Evolutionary conservation across 2,888 invertebrate species (phyloP).

Genomic region (Poecilobothrus nobilitatus): DNA sequence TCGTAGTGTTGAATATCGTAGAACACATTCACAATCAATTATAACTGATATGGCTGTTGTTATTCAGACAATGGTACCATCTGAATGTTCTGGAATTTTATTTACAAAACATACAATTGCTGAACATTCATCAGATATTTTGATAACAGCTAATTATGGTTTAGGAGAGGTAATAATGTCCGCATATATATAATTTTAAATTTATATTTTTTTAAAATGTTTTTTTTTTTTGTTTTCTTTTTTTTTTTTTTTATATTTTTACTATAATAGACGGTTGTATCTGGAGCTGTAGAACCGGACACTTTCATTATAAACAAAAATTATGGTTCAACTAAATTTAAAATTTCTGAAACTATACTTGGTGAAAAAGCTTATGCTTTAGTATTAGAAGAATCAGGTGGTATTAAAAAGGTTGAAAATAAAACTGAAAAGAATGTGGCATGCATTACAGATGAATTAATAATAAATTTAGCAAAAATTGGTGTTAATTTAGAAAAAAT

Average conservation of each 20-base stretch:
- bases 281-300: constrained; percentile 69
- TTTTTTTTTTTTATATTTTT: constrained; percentile 2
- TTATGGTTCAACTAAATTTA: constrained; percentile 43
- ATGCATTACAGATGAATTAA: constrained; percentile 41
- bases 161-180: constrained; percentile 67
- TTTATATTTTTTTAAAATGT: neutral
- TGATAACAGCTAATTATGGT: constrained; percentile 73
- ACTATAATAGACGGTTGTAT: constrained; percentile 62
- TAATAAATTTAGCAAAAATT: constrained; percentile 49
- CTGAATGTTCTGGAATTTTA: constrained; percentile 67
- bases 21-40: constrained; percentile 65
- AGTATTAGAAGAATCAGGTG: constrained; percentile 40
- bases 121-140: constrained; percentile 57
- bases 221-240: too few relatives aligned
- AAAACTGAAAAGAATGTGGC: constrained; percentile 26
- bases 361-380: constrained; percentile 51
- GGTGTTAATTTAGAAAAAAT: constrained; percentile 55
- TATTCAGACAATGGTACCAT: constrained; percentile 65
- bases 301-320: constrained; percentile 53
- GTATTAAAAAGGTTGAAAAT: neutral
- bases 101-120: constrained; percentile 71
- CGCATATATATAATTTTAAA: too few relatives aligned
- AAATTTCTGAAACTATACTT: constrained; percentile 43
- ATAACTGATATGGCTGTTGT: constrained; percentile 67
- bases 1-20: constrained; percentile 70